Evolutionary conservation across 2,888 invertebrate genomes (phyloP).

Genomic region (Thymelicus sylvestris): DNA sequence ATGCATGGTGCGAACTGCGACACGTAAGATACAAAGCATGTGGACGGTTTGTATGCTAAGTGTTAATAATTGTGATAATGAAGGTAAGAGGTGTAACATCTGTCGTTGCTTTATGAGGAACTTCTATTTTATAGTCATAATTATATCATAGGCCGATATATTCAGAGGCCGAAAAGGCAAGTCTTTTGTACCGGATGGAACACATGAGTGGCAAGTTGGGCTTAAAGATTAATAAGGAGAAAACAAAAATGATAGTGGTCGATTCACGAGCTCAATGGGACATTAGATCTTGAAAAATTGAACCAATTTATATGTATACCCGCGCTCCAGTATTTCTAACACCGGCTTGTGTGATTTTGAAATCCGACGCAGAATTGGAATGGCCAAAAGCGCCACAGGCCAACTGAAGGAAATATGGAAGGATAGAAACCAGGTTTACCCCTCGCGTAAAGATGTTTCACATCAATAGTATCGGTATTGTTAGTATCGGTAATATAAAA

Average conservation of each 20-base stretch:
- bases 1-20: not conserved
- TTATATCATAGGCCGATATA: not conserved
- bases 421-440: too few species aligned
- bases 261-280: not conserved
- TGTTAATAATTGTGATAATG: constrained; percentile 3
- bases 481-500: too few species aligned
- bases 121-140: not conserved
- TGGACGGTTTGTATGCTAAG: too few species aligned
- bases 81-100: constrained; percentile 1
- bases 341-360: too few species aligned
- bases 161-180: not conserved
- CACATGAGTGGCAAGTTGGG: not conserved
- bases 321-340: not conserved
- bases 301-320: not conserved
- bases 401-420: too few species aligned
- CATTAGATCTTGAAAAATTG: not conserved
- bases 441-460: too few species aligned
- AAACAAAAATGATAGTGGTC: not conserved
- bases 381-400: too few species aligned
- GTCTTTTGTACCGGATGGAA: not conserved
- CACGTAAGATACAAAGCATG: too few species aligned
- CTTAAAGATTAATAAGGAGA: not conserved
- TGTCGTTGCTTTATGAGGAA: not conserved
- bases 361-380: too few species aligned
- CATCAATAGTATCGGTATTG: too few species aligned